Evolutionary conservation across 2,113 vertebrate genomes (phyloP).

Genomic region (Phalacrocorax carbo): DNA sequence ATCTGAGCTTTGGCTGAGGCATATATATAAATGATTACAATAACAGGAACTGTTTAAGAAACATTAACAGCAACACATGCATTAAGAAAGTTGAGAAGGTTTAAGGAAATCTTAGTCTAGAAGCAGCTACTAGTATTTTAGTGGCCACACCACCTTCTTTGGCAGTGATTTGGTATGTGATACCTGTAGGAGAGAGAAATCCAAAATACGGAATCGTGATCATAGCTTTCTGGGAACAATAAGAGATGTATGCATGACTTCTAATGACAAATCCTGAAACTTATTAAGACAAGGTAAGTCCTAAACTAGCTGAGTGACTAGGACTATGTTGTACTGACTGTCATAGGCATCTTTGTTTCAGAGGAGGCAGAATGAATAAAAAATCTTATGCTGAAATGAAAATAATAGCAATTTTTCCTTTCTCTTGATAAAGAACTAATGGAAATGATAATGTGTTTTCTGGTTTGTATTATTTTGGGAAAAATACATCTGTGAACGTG

Average conservation of each 20-base stretch:
- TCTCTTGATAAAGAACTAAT: neutral
- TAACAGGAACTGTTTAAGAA: neutral
- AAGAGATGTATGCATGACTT: neutral
- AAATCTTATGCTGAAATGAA: neutral
- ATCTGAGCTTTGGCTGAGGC: neutral
- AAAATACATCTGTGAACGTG: neutral
- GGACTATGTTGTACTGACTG: neutral
- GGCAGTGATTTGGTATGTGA: neutral
- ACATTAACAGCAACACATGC: neutral
- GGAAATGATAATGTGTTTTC: neutral
- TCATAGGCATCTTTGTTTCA: neutral
- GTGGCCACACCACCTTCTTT: neutral
- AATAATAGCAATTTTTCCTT: neutral
- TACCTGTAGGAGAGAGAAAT: neutral
- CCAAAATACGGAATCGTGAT: neutral
- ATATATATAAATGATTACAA: neutral
- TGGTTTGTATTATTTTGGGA: constrained; percentile 1
- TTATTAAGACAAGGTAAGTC: neutral
- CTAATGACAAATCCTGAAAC: neutral
- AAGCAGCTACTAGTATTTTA: neutral
- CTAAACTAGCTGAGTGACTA: neutral
- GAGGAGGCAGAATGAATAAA: neutral
- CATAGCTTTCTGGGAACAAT: neutral
- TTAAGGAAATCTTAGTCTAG: neutral
- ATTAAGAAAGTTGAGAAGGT: neutral